These are phyloP conservation scores for Drosophila takahashii DNA, from an alignment of 1,140 invertebrate species.

Conservation along the genomic window DNA sequence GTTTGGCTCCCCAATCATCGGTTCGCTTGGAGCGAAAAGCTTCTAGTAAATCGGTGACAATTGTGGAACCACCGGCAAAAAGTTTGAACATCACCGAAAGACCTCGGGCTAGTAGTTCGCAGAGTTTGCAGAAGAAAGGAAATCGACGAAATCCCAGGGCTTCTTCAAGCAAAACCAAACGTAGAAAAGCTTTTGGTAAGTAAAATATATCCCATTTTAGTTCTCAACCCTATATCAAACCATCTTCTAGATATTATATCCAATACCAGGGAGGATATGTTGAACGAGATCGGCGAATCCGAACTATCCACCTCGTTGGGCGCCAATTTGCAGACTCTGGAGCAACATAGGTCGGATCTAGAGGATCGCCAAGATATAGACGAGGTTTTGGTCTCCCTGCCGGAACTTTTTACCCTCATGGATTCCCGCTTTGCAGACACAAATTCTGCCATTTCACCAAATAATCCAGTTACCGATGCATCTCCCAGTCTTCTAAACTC, in stretches of 20 bases:
- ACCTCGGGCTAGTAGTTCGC: background rate
- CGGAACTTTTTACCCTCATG: background rate
- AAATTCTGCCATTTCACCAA: background rate
- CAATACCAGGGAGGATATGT: background rate
- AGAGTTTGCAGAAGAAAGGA: background rate
- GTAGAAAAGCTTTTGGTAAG: slow-evolving; percentile 3
- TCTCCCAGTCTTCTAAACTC: background rate
- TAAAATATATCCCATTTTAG: background rate
- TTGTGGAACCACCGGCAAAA: background rate
- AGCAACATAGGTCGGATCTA: background rate
- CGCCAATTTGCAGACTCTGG: background rate
- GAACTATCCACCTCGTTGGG: background rate
- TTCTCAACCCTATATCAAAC: background rate
- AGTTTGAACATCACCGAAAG: background rate
- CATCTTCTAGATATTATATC: background rate
- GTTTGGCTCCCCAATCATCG: background rate
- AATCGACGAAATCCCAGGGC: background rate
- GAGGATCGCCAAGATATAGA: slow-evolving; percentile 8
- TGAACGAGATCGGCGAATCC: background rate
- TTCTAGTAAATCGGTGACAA: slow-evolving; percentile 10
- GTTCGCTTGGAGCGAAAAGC: background rate
- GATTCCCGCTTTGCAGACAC: background rate
- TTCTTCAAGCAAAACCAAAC: background rate
- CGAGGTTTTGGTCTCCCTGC: slow-evolving; percentile 6
- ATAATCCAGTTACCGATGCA: background rate